Base-by-base conservation (phyloP, 2,113 vertebrate species). In the Pseudorasbora parva region DNA sequence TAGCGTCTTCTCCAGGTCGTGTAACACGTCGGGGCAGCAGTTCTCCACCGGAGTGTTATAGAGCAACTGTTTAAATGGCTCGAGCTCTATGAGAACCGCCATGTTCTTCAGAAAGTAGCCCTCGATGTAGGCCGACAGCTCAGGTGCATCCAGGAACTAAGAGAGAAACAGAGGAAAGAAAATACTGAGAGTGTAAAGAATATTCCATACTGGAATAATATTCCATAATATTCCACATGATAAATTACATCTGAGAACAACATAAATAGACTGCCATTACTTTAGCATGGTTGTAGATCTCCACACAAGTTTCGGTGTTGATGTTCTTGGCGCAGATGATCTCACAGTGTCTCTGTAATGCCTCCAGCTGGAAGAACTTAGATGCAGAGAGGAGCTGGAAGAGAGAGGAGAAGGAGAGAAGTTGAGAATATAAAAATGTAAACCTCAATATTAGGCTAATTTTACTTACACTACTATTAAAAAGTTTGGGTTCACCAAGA, bases 51-150 rank as follows among this genome's bases (percentile, higher is more conserved):
- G 95, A 19, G 94, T 92, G 87, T 99, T 96, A 21, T 99, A 99
- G 41, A 99, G 90, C 84, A 99, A 94, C 93, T 97, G 97, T 87
- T 98, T 99, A 92, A 98, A 99, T 0, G 98, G 95, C 93, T 99
- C 98, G 0, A 98, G 91, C 93, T 99, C 98, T 1, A 99, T 99
- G 80, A 99, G 95, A 81, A 97, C 94, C 88, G 97, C 96, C 98
- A 99, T 98, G 87, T 99, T 99, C 94, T 99, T 99, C 84, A 99
- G 95, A 87, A 99, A 99, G 94, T 97, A 98, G 89, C 97, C 96
- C 92, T 98, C 97, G 0, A 97, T 97, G 15, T 97, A 99, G 14
- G 96, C 92, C 0, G 97, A 95, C 83, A 99, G 94, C 90, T 98
- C 97, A 3, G 95, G 95, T 82, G 96, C 95, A 1, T 96, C 97